Evolutionary conservation across 2,888 invertebrate species (phyloP).

Genomic region (Apamea monoglypha): DNA sequence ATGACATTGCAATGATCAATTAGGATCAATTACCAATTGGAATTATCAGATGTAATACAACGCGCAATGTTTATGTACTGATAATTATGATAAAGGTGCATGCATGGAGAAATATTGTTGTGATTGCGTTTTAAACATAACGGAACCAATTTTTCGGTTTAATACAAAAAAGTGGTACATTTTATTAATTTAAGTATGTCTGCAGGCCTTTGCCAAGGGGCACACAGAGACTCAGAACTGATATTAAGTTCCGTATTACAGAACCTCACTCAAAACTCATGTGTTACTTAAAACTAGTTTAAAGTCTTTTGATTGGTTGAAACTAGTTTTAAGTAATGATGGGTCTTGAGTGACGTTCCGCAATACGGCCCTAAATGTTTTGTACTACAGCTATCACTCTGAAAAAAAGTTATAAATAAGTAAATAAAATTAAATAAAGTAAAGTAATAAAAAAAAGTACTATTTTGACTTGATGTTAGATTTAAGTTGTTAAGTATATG

Average conservation of each 20-base stretch:
- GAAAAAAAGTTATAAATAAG: too few relatives aligned
- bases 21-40: slow-evolving; percentile 62
- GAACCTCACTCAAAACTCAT: too few relatives aligned
- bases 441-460: too few relatives aligned
- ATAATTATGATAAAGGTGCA: slow-evolving; percentile 27
- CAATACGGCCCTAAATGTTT: neutral
- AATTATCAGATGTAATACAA: slow-evolving; percentile 26
- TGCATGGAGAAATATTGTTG: neutral
- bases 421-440: too few relatives aligned
- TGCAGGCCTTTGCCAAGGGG: neutral
- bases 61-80: slow-evolving; percentile 7
- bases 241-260: too few relatives aligned
- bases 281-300: too few relatives aligned
- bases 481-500: neutral
- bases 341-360: too few relatives aligned
- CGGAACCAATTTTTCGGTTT: neutral
- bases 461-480: neutral
- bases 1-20: slow-evolving; percentile 60
- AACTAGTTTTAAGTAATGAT: too few relatives aligned
- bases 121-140: neutral
- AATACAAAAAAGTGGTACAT: neutral
- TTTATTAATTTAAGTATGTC: neutral
- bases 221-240: neutral
- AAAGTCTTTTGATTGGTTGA: too few relatives aligned
- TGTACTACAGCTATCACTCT: neutral